Evolutionary conservation across 2,888 invertebrate genomes (phyloP).

Genomic region (Torymus texanus): DNA sequence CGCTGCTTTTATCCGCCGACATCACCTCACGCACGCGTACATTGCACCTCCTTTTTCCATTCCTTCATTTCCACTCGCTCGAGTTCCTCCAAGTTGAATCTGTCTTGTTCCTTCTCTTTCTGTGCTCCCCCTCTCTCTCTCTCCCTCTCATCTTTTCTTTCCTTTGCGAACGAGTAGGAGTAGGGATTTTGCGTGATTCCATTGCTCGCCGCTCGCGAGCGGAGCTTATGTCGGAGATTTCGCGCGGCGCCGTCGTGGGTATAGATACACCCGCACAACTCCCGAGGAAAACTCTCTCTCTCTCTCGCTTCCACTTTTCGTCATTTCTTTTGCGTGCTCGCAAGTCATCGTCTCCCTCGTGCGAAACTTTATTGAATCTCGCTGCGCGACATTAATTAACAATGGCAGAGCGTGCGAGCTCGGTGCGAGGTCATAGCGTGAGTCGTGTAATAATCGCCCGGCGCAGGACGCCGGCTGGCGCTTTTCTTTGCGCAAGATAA

Average conservation of each 20-base stretch:
- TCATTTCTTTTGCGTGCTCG: not conserved
- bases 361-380: slow-evolving; percentile 41
- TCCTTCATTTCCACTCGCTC: slow-evolving; percentile 42
- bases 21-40: not conserved
- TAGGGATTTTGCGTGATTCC: slow-evolving; percentile 66
- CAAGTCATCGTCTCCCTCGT: not conserved
- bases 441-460: slow-evolving; percentile 33
- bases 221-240: slow-evolving; percentile 66
- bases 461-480: not conserved
- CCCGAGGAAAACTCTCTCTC: not conserved
- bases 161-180: too few relatives aligned
- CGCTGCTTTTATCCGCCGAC: not conserved
- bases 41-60: slow-evolving; percentile 1
- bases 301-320: not conserved
- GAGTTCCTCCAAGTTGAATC: slow-evolving; percentile 24
- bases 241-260: slow-evolving; percentile 69
- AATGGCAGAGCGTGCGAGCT: slow-evolving; percentile 4
- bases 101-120: slow-evolving; percentile 50
- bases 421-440: not conserved
- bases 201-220: slow-evolving; percentile 58
- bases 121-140: slow-evolving; percentile 56
- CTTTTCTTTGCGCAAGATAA: slow-evolving; percentile 41
- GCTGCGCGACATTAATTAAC: slow-evolving; percentile 60
- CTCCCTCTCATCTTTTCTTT: slow-evolving; percentile 42
- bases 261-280: slow-evolving; percentile 35